Evolutionary conservation across 1,140 invertebrate species (phyloP), one percentile per base, ranked within the genome.

Genomic region (Apis cerana): DNA sequence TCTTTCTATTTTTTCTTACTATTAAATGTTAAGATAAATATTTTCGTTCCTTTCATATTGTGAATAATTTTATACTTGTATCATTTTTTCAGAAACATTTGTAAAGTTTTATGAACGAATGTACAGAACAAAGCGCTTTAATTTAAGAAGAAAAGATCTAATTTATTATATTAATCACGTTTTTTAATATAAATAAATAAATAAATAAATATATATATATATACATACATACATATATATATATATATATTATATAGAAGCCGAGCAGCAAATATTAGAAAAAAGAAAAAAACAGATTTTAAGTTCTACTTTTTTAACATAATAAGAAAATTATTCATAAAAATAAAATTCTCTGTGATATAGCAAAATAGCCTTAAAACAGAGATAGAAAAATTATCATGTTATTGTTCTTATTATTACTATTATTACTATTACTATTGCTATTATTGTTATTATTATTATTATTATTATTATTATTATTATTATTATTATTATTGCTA

Each of bases 11-110:
- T 86, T 74, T 81, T 81, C 75, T 62, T n/a, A 64, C 33, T 80
- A 70, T 75, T 2, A 33, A 84, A 83, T 89, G 77, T 90, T 83
- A 80, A 88, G 84, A n/a, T 75, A 52, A 13, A 59, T 85, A 86
- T 90, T 90, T 90, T 81, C 84, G 89, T 87, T 91, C 87, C 89
- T 87, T 84, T 87, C 83, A 83, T 91, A 91, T 85, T 79, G 89
- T 89, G 84, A 92, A 88, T 92, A 92, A 92, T 92, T 91, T 91
- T 90, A 70, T 92, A 91, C 84, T 78, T 87, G 90, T 91, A 92
- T 92, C 91, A 92, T 92, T 92, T 89, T 91, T 89, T 83, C 86
- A 91, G 71, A 90, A 79, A 89, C 86, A 85, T 89, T 91, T 90
- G 85, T 92, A 87, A 85, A 85, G 83, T 89, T 87, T 76, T 86